These are phyloP conservation scores for Hydropsyche betteni DNA, from an alignment of 2,888 invertebrate genomes.

Conservation along the genomic window DNA sequence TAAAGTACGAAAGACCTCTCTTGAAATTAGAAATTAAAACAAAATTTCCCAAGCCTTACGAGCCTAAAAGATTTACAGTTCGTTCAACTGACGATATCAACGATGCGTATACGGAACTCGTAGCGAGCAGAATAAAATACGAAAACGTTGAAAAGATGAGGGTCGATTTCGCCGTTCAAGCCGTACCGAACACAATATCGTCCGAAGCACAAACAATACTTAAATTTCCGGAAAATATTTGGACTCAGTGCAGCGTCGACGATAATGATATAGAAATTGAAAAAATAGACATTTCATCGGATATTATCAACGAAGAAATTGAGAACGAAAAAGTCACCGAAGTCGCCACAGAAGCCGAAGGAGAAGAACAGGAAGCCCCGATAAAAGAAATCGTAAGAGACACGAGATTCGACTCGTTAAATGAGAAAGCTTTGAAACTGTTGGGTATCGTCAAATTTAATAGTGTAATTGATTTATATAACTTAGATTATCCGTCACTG, in stretches of 20 bases:
- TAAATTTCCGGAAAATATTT: slow-evolving; percentile 73
- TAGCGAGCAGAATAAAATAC: slow-evolving; percentile 67
- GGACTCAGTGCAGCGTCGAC: slow-evolving; percentile 70
- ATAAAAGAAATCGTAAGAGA: slow-evolving; percentile 55
- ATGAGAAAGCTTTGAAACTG: slow-evolving; percentile 56
- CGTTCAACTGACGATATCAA: slow-evolving; percentile 68
- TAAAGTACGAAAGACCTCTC: slow-evolving; percentile 66
- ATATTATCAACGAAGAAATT: slow-evolving; percentile 54
- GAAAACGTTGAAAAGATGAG: slow-evolving; percentile 67
- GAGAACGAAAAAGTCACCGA: slow-evolving; percentile 52
- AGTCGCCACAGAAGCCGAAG: slow-evolving; percentile 47
- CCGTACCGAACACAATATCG: slow-evolving; percentile 61
- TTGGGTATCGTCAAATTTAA: slow-evolving; percentile 61
- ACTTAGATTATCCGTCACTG: slow-evolving; percentile 69
- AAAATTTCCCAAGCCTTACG: slow-evolving; percentile 66
- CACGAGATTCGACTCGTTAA: slow-evolving; percentile 50
- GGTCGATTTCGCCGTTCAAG: slow-evolving; percentile 69
- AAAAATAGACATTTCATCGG: slow-evolving; percentile 46
- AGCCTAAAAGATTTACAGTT: slow-evolving; percentile 63
- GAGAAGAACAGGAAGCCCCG: slow-evolving; percentile 52
- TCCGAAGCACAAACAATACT: slow-evolving; percentile 73
- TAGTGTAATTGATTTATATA: slow-evolving; percentile 69
- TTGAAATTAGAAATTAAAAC: slow-evolving; percentile 75
- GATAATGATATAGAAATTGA: slow-evolving; percentile 58
- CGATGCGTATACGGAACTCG: slow-evolving; percentile 76